phyloP scores from a whole-genome alignment of 2,888 invertebrate species.

The Caenorhabditis sp. region DNA sequence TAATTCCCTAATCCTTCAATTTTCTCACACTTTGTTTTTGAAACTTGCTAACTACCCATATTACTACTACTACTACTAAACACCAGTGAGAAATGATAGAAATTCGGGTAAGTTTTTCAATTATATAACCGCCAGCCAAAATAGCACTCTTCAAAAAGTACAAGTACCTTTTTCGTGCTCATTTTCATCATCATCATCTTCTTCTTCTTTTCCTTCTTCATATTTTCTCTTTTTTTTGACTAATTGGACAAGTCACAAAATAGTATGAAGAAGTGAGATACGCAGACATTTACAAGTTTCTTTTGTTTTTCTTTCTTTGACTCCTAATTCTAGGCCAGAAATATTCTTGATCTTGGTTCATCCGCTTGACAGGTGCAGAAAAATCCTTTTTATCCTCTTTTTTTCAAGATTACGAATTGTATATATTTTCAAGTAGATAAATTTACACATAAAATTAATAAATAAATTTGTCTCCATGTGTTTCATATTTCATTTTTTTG shows the following conservation, averaged over 20 bases:
- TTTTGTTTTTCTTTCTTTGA: background rate
- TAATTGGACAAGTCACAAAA: background rate
- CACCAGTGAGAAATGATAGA: no score
- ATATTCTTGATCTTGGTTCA: no score
- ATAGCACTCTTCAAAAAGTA: background rate
- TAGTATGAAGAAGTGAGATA: background rate
- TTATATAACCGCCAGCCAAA: background rate
- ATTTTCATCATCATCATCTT: no score
- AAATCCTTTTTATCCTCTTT: no score
- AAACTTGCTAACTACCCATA: background rate
- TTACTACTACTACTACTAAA: no score
- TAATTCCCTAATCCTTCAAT: background rate
- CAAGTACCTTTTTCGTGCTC: background rate
- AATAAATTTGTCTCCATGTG: slow-evolving; percentile 1
- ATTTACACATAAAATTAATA: background rate
- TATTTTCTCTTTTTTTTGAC: background rate
- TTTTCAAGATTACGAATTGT: no score
- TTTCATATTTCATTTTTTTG: background rate
- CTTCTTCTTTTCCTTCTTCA: no score
- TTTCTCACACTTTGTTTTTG: slow-evolving; percentile 1
- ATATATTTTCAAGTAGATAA: background rate
- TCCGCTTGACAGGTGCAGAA: no score
- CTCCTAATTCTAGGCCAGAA: no score
- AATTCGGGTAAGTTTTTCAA: background rate
- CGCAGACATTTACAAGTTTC: background rate